Percentiles rank a stretch among this genome's conserved stretches.
These are phyloP conservation scores for Megatriorchis doriae DNA, from an alignment of 2,113 vertebrate genomes.

Conservation along the genomic window DNA sequence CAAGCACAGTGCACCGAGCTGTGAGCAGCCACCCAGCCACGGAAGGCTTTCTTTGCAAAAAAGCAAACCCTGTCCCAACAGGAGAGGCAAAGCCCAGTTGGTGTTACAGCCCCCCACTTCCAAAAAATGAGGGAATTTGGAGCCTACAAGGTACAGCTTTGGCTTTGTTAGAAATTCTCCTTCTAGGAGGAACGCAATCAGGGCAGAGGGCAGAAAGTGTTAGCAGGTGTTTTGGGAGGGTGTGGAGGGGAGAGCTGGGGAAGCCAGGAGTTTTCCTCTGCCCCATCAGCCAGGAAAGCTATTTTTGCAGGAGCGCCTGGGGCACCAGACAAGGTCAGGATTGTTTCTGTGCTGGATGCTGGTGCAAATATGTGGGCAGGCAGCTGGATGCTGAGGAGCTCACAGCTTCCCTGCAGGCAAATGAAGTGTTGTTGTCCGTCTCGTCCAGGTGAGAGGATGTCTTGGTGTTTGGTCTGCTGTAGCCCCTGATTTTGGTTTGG, in stretches of 20 bases:
- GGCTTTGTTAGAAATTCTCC: neutral
- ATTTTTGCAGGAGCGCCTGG: neutral
- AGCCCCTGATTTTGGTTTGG: neutral
- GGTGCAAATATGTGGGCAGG: neutral
- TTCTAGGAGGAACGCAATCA: neutral
- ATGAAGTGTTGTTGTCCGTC: neutral
- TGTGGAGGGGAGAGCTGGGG: neutral
- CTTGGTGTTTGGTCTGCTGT: accelerated
- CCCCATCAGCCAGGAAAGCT: neutral
- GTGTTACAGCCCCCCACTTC: neutral
- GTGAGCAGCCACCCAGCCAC: neutral
- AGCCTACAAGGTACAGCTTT: neutral
- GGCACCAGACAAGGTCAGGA: neutral
- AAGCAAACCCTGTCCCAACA: neutral
- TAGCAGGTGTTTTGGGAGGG: constrained; percentile 9
- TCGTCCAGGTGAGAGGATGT: neutral
- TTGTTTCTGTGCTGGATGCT: neutral
- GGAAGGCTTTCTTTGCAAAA: constrained; percentile 30
- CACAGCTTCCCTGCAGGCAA: accelerated
- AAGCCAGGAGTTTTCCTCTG: neutral
- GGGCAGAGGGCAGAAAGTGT: neutral
- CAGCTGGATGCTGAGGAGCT: neutral
- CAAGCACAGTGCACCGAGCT: neutral
- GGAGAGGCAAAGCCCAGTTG: neutral
- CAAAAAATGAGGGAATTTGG: neutral